These are phyloP conservation scores for Leucophenga varia DNA, from an alignment of 1,140 invertebrate genomes.

Conservation along the genomic window DNA sequence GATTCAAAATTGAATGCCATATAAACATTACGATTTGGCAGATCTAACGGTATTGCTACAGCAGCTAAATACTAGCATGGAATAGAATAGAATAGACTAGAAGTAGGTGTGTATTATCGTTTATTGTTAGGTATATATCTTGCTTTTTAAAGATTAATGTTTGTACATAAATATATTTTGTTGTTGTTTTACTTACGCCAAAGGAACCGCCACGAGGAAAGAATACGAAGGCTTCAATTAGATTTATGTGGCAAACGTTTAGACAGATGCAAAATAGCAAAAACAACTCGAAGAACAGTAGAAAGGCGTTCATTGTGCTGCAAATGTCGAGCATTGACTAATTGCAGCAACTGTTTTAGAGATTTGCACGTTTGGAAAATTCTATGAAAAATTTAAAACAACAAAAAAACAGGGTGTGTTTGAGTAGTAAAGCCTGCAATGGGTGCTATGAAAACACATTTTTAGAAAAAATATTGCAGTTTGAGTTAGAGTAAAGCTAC, in stretches of 20 bases:
- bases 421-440: too few relatives aligned
- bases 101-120: too few relatives aligned
- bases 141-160: background rate
- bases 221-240: conserved; percentile 21
- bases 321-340: conserved; percentile 6
- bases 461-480: too few relatives aligned
- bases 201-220: conserved; percentile 42
- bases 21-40: conserved; percentile 68
- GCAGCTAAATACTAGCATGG: conserved; percentile 66
- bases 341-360: too few relatives aligned
- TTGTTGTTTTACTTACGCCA: conserved; percentile 29
- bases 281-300: background rate
- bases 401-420: conserved; percentile 5
- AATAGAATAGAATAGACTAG: too few relatives aligned
- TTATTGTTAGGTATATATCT: background rate
- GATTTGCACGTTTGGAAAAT: too few relatives aligned
- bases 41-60: conserved; percentile 69
- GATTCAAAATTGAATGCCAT: conserved; percentile 76
- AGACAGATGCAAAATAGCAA: conserved; percentile 2
- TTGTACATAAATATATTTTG: background rate
- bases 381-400: background rate
- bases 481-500: too few relatives aligned
- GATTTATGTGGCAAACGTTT: background rate
- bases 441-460: too few relatives aligned
- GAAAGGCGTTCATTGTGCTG: conserved; percentile 24